Percentiles rank a stretch among this genome's conserved stretches.
phyloP scores from a whole-genome alignment of 2,797 vertebrate species.

The Spatula versicolor region DNA sequence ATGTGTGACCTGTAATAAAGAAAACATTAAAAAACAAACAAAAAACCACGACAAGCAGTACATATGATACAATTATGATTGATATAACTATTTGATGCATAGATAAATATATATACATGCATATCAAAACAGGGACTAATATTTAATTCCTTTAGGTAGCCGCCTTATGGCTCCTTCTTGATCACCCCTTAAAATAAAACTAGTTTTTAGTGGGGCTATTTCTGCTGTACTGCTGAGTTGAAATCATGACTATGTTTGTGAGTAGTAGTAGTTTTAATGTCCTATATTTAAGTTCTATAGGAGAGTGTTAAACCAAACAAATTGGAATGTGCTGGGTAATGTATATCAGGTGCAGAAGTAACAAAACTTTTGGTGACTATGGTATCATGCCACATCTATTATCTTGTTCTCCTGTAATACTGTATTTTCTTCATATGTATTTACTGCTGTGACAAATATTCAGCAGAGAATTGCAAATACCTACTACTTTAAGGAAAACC shows the following conservation, averaged over 20 bases:
- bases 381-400: not conserved
- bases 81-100: not conserved
- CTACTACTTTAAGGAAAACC: not conserved
- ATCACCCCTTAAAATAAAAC: not conserved
- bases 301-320: not conserved
- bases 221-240: not conserved
- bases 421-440: not conserved
- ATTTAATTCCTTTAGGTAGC: not conserved
- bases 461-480: not conserved
- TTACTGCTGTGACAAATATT: not conserved
- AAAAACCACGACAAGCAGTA: not conserved
- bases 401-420: not conserved
- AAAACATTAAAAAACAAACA: too few species aligned
- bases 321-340: not conserved
- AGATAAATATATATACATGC: not conserved
- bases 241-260: not conserved
- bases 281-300: not conserved
- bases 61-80: too few species aligned
- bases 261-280: not conserved
- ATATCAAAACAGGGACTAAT: not conserved
- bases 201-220: not conserved
- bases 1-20: not conserved
- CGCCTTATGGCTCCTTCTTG: not conserved
- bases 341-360: not conserved
- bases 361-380: not conserved